Evolutionary conservation across 2,113 vertebrate species (phyloP), one percentile per base, ranked within the genome.

Genomic region (Microcebus griseorufus): DNA sequence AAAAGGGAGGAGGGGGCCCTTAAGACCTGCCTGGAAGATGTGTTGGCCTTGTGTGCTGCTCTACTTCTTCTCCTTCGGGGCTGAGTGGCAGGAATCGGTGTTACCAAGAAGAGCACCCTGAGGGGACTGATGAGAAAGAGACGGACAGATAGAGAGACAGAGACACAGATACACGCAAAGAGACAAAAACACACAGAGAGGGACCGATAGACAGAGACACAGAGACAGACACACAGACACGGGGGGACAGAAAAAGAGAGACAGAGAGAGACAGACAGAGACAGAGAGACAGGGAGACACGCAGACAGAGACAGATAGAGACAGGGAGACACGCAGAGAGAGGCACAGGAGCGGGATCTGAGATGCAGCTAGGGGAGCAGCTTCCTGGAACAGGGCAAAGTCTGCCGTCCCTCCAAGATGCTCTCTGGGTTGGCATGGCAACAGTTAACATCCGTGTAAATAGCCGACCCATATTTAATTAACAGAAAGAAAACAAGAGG

Each of bases 401-500:
- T 22, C 37, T 14, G 64, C 89, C 37, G 72, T 55, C 55, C 53
- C 86, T 89, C 79, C 70, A 14, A 39, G 79, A 84, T n/a, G 65
- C 92, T 95, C 67, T 87, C 89, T 42, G 75, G 22, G 83, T 96
- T 97, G 98, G 93, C 97, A 95, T 83, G 86, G 85, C 48, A 96
- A 97, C 95, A 72, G 81, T 78, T 60, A 91, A 83, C 79, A 83
- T 58, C 75, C 83, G 51, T 84, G 96, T 92, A 90, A 96, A 95
- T 80, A 84, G 81, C 89, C 88, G 96, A 84, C 92, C 93, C 76
- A 76, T 76, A 64, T 91, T 93, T 93, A 97, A 97, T 96, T 95
- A 93, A 70, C 64, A 67, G 80, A 90, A 93, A 92, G 94, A 72
- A 95, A 93, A 94, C 53, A 83, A 75, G 73, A 37, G 32, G 11